Evolutionary conservation across 2,113 vertebrate genomes (phyloP), one percentile per base, ranked within the genome.

Genomic region (Glaucidium brasilianum): DNA sequence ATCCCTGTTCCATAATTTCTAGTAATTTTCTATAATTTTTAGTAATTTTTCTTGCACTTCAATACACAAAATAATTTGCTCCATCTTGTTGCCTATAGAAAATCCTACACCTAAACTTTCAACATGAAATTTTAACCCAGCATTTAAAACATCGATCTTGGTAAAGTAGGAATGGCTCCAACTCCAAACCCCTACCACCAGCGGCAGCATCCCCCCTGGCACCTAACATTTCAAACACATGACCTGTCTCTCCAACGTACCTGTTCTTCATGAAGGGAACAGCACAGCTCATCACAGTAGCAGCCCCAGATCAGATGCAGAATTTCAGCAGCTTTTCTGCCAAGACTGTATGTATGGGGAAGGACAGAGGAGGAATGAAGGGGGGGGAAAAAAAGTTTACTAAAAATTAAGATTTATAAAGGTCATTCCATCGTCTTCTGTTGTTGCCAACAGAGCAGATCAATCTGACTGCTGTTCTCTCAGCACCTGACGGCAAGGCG

Each of bases 211-310:
- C 22, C 47, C 37, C n/a, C 12, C 0, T 0, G 12, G 50, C 63
- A 67, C 7, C 12, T 9, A 12, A 6, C 43, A 25, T 3, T 5
- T 1, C 59, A 19, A 15, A 17, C 0, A 12, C 23, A n/a, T 5
- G 27, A 6, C 12, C 62, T 12, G 39, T 29, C 55, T 25, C 23
- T 9, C 29, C 2, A 6, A 43, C 3, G 0, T 41, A 50, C 22
- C 41, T 55, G 56, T 0, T 6, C 83, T 59, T 62, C 21, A 11
- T 0, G 0, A 30, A 21, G 6, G 16, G 55, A 60, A 37, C 41
- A 37, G 13, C 39, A 58, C 26, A 30, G 26, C 52, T 12, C 66
- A 71, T 22, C 35, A 7, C 34, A 3, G 22, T 4, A 22, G 53
- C 59, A 80, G 68, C 34, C 66, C 32, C 6, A 8, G n/a, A 11